Base-by-base conservation (phyloP, 2,888 invertebrate species). In the Toxonevra muliebris region DNA sequence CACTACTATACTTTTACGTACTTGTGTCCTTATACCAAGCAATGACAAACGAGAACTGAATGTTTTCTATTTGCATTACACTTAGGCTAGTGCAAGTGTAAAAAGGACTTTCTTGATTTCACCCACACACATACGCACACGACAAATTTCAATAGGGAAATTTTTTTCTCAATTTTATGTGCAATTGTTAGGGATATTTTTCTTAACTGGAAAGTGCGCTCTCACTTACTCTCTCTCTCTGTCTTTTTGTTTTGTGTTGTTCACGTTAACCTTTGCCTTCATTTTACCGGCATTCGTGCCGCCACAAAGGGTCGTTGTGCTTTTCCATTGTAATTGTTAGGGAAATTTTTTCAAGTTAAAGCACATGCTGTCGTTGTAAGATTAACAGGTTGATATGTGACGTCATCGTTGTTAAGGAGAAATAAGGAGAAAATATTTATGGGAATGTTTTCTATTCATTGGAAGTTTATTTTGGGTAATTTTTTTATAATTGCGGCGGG, bases 261-360 rank as follows among this genome's bases (percentile, higher is more conserved):
- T 63, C 41, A 41, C 53, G 42, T 72, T 79, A 79, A 79, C 79
- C 79, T 79, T 79, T 79, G 79, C 80, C 80, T 79, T 79, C 78
- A 73, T 70, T 70, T 71, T 72, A 77, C 79, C 80, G 78, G 79
- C 66, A 55, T 73, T 66, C 65, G 65, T 60, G 61, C 45, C 48
- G n/a, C 58, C 65, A 30, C 30, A 30, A 55, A 70, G 65, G 76
- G 75, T 68, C 65, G 71, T 73, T 70, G 50, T 60, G 50, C 68
- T 59, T 58, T 50, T 54, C 45, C 10, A 40, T 40, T 12, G 13
- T 45, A 54, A 41, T 20, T 11, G 53, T 53, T 50, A 48, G 58
- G 41, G 54, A 54, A 48, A 55, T 65, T 4, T 30, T 30, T 30
- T 30, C 30, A 2, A 30, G 30, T 30, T 30, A 4, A 30, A 7